A percentile compares a stretch with the other conserved stretches of the same genome.
phyloP scores from a whole-genome alignment of 2,888 invertebrate species.

The Byasa hedistus region DNA sequence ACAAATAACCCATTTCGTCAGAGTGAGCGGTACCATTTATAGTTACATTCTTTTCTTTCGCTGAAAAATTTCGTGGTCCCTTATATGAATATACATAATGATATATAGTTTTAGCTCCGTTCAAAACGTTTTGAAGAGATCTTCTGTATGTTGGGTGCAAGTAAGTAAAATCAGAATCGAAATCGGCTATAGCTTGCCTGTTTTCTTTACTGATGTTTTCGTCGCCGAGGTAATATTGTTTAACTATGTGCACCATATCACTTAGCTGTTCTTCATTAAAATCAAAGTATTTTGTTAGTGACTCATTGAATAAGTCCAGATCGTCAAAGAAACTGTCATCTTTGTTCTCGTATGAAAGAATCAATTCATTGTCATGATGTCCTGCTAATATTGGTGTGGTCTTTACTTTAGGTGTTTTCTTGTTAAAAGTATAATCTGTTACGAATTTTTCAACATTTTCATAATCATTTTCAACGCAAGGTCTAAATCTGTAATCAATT shows the following conservation, averaged over 20 bases:
- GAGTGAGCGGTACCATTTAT: constrained; percentile 42
- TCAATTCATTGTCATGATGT: constrained; percentile 48
- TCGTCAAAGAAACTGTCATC: constrained; percentile 37
- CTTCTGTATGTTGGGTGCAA: constrained; percentile 42
- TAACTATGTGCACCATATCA: constrained; percentile 35
- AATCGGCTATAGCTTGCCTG: constrained; percentile 36
- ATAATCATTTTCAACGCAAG: constrained; percentile 53
- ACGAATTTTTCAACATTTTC: constrained; percentile 48
- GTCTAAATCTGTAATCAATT: constrained; percentile 40
- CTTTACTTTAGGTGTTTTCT: constrained; percentile 43
- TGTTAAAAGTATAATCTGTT: constrained; percentile 43
- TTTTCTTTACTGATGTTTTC: constrained; percentile 33
- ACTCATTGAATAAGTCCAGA: constrained; percentile 36
- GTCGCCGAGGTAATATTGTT: constrained; percentile 44
- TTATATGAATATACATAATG: constrained; percentile 45
- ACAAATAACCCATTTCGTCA: constrained; percentile 50
- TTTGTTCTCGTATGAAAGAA: constrained; percentile 33
- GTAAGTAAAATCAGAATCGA: constrained; percentile 43
- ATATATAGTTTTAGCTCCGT: constrained; percentile 38
- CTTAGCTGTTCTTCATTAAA: constrained; percentile 34
- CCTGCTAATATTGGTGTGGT: constrained; percentile 51
- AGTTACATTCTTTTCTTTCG: constrained; percentile 29
- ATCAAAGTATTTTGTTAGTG: constrained; percentile 34
- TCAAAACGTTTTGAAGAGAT: constrained; percentile 38
- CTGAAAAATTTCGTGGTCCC: constrained; percentile 41